Conservation (phyloP, 2,888 invertebrate species). For the Ornithoptera priamus region DNA sequence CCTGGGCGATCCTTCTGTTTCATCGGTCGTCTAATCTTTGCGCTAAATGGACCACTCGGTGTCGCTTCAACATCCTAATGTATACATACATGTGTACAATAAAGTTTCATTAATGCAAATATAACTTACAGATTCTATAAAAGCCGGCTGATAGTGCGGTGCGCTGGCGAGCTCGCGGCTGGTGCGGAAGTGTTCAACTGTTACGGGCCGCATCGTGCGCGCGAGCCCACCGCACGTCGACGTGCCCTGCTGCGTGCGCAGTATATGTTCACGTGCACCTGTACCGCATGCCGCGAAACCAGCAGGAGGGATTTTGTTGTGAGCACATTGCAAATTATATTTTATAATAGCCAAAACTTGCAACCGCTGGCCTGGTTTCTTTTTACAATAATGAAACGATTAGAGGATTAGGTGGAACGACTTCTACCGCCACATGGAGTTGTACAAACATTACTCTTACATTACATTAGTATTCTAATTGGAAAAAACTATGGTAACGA, state of each 20-base stretch:
- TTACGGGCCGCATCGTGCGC: constrained; percentile 88
- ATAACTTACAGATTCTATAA: constrained; percentile 83
- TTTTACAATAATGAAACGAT: too few relatives aligned
- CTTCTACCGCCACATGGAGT: too few relatives aligned
- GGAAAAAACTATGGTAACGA: too few relatives aligned
- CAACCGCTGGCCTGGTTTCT: too few relatives aligned
- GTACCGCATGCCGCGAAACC: constrained; percentile 82
- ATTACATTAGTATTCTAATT: too few relatives aligned
- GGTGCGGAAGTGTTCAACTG: constrained; percentile 91
- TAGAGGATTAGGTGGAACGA: too few relatives aligned
- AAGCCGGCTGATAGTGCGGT: constrained; percentile 84
- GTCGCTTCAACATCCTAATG: too few relatives aligned
- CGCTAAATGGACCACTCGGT: too few relatives aligned
- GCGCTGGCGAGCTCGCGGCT: constrained; percentile 80
- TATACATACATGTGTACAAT: too few relatives aligned
- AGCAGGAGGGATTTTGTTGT: constrained; percentile 61
- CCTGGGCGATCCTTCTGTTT: too few relatives aligned
- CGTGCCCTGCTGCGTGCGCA: constrained; percentile 82
- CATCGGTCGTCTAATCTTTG: too few relatives aligned
- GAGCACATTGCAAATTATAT: constrained; percentile 33
- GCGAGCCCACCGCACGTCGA: constrained; percentile 81
- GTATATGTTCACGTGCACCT: constrained; percentile 90
- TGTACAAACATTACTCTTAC: too few relatives aligned
- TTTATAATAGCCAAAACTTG: background rate
- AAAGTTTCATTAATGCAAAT: background rate